Base-by-base conservation (phyloP, 2,888 invertebrate genomes). In the Andricus curvator region DNA sequence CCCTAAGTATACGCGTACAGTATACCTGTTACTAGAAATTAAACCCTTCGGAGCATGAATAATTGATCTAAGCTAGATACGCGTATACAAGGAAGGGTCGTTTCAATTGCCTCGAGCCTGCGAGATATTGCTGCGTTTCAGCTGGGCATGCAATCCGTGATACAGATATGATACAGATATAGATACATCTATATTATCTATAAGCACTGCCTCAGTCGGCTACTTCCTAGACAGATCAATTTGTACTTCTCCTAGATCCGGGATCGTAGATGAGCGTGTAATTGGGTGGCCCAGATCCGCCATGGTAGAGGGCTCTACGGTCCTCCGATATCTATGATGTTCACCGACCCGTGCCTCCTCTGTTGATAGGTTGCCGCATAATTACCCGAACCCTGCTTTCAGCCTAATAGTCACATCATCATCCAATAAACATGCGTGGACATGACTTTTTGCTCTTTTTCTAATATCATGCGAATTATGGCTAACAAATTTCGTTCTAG, bases 221-320 rank as follows among this genome's bases (percentile, higher is more conserved):
- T 83, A 84, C 88, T 90, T 89, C 86, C 88, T 85, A 87, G 88
- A 88, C 88, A 87, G 88, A 90, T 90, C 90, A 91, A 91, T 90
- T 90, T 89, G 89, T 89, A 87, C 88, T 85, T 90, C 88, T 91
- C 89, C 87, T 87, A 88, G 89, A 89, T 89, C 88, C 88, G 83
- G 85, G 87, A 88, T 90, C 88, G 87, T 85, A 90, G 87, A 91
- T 89, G 90, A 88, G 88, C 90, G 89, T 88, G 88, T 91, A 90
- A 91, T 91, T 91, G 89, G 88, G 87, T 88, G 89, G 86, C 86
- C 90, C 85, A 89, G 88, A 89, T 90, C 88, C 84, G 84, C 83
- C 80, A 84, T 80, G 78, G 83, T 85, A 82, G 82, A 66, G 79
- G 66, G 37, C 82, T 78, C 82, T 78, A 87, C 84, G 86, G 86